Evolutionary conservation across 2,113 vertebrate genomes (phyloP), one percentile per base, ranked within the genome.

Genomic region (Aleadryas rufinucha): DNA sequence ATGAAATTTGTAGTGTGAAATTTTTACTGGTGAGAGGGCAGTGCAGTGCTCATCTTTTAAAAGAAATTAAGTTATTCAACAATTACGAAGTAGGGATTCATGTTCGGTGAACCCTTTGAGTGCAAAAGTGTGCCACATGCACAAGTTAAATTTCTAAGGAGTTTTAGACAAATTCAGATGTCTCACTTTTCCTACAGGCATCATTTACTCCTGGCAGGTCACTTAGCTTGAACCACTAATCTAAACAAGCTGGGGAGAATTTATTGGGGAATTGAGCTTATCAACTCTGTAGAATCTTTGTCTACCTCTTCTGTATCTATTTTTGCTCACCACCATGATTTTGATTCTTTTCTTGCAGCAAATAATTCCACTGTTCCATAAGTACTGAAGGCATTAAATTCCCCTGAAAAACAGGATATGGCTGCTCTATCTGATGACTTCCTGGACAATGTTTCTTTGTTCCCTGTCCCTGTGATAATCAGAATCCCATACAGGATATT

Each of bases 401-500:
- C 11, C 9, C 12, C 52, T 53, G n/a, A 79, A 87, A 94, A 92
- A 87, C 79, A 77, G 53, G 77, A 56, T 78, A 84, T 45, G 21
- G 28, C 69, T 93, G 44, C 61, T 84, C 41, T 93, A 84, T 90
- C 93, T 93, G 90, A 90, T 95, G 72, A 75, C 61, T 84, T 96
- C 80, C 76, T 92, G 80, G n/a, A 53, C 88, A 82, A 31, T n/a
- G n/a, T 81, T 82, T 69, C 95, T 95, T 96, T 96, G 90, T 96
- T 94, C 92, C 42, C 37, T 61, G n/a, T 93, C 53, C 77, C 22
- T 0, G 0, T 0, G 41, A 84, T 92, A 92, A 95, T 86, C 86
- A 78, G 61, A 87, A 90, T 68, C 84, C 72, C 42, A 39, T 84
- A 87, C 96, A 96, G 93, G 96, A 97, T 97, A 96, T 96, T 95